Percentiles rank a stretch among this genome's conserved stretches.
phyloP scores from a whole-genome alignment of 92 coral and sea anemone species.

The Montipora capitata region DNA sequence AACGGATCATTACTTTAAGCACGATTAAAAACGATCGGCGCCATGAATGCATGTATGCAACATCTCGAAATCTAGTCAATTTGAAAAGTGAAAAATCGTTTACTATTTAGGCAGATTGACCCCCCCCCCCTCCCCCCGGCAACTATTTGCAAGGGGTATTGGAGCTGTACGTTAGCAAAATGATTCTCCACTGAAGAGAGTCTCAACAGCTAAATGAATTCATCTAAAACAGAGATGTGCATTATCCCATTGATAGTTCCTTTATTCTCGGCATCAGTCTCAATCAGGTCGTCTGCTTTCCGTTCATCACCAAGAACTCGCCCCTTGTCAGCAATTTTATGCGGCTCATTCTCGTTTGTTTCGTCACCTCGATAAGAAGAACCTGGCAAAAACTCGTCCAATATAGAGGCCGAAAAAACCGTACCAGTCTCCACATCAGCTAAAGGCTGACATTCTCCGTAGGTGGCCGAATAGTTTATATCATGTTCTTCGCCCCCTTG shows the following conservation, averaged over 20 bases:
- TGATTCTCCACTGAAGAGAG: too few species aligned
- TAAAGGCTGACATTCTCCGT: neutral
- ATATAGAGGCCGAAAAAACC: constrained; percentile 4
- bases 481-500: neutral
- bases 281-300: too few species aligned
- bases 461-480: neutral
- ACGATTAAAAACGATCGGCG: too few species aligned
- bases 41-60: too few species aligned
- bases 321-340: neutral
- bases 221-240: constrained; percentile 27
- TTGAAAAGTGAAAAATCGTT: too few species aligned
- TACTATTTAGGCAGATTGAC: too few species aligned
- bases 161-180: too few species aligned
- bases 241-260: neutral
- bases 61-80: too few species aligned
- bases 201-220: neutral
- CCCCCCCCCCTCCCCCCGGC: too few species aligned
- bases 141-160: too few species aligned
- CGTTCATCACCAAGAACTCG: neutral
- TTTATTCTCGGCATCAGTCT: neutral
- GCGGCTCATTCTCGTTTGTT: neutral
- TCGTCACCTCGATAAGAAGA: neutral
- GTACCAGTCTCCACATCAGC: neutral
- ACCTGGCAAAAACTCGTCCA: constrained; percentile 28
- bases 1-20: too few species aligned